A percentile compares a stretch with the other conserved stretches of the same genome.
phyloP scores from a whole-genome alignment of 2,113 vertebrate species.

The Sminthopsis crassicaudata region DNA sequence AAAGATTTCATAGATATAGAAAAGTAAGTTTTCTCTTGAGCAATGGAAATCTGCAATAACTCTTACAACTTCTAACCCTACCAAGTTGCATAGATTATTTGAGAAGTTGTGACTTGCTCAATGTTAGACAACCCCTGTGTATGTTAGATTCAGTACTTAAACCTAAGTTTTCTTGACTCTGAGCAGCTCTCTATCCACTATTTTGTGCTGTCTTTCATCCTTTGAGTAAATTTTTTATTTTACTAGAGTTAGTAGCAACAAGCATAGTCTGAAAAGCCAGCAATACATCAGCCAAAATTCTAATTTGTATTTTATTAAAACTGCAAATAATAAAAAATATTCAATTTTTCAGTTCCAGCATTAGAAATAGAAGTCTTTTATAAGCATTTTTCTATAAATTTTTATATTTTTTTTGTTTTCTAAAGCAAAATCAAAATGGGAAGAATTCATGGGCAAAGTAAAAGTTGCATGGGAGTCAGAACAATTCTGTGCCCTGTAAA shows the following conservation, averaged over 20 bases:
- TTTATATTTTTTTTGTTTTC: constrained; percentile 9
- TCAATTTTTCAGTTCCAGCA: constrained; percentile 24
- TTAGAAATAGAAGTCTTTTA: constrained; percentile 27
- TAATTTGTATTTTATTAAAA: constrained; percentile 40
- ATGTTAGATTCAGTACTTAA: not conserved
- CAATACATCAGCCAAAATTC: constrained; percentile 30
- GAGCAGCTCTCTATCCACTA: not conserved
- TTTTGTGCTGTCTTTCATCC: not conserved
- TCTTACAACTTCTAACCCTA: not conserved
- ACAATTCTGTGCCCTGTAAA: constrained; percentile 15
- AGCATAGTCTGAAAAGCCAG: not conserved
- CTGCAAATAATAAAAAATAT: constrained; percentile 2
- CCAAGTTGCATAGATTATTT: not conserved
- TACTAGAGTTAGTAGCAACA: constrained; percentile 28
- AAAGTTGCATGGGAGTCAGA: constrained; percentile 16
- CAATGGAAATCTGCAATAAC: not conserved
- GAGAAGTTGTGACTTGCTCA: not conserved
- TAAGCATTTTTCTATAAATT: not conserved
- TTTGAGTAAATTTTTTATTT: constrained; percentile 27
- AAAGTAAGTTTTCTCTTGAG: not conserved
- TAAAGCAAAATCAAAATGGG: constrained; percentile 51
- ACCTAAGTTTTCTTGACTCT: not conserved
- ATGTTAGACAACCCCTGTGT: not conserved
- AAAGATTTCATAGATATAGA: not conserved
- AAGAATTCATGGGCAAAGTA: constrained; percentile 28